Evolutionary conservation across 2,888 invertebrate genomes (phyloP), one percentile per base, ranked within the genome.

Genomic region (Sminthurides aquaticus): DNA sequence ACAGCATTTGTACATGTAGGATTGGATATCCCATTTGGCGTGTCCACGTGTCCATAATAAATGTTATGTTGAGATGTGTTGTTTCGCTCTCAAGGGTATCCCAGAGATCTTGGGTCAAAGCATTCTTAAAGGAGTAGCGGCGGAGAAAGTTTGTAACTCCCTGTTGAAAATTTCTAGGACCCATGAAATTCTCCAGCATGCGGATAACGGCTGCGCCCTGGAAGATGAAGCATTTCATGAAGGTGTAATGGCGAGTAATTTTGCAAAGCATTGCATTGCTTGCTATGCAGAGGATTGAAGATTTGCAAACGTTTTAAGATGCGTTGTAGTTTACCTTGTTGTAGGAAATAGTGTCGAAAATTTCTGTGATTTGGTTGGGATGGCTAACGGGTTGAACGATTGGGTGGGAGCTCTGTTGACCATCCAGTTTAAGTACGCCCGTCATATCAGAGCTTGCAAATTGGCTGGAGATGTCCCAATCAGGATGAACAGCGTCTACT

Each of bases 291-390:
- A n/a, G n/a, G n/a, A n/a, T n/a, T n/a, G n/a, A n/a, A n/a, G n/a
- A n/a, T n/a, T n/a, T n/a, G n/a, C n/a, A n/a, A n/a, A n/a, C 15
- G 22, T 8, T 11, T 54, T 54, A 54, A 20, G 1, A 64, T 28
- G 26, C 27, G 63, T 64, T 18, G 52, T 18, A 58, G 52, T 49
- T 77, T 78, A 90, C 91, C 84, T 96, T 96, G 69, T 85, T 86
- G 76, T 97, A 97, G 0, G 94, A 91, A 69, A 97, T 95, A 0
- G 84, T 79, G 78, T 96, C 95, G 77, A 96, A 96, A 64, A 94
- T 87, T 71, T 91, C 88, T 0, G 90, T 91, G 63, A 97, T 95
- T 81, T 96, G 87, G 77, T 89, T 88, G 0, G 95, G 94, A 69
- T 90, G 89, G 28, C 83, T 82, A 20, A 95, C 94, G 0, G 83